Base-by-base conservation (phyloP, 1,140 invertebrate genomes). In the Pemphigus obesinymphae region DNA sequence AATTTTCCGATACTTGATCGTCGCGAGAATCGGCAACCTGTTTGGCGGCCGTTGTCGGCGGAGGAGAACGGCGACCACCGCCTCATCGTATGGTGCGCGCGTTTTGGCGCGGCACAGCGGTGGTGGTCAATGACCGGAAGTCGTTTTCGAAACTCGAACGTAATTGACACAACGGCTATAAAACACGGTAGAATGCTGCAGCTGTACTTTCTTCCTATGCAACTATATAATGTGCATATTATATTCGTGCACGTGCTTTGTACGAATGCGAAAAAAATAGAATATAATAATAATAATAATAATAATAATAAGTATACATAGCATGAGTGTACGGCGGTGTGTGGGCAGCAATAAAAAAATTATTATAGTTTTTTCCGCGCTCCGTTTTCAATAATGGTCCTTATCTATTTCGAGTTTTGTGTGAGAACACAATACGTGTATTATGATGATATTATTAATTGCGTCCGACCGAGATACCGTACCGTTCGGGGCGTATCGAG, bases 81-180 rank as follows among this genome's bases (percentile, higher is more conserved):
- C 2, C 15, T 76, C 17, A n/a, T 20, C 34, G 53, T 23, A n/a
- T 40, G 6, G 23, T 29, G 17, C 26, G 53, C 29, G 23, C 55
- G 37, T 43, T 80, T 80, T 10, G 37, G 55, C 40, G n/a, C n/a
- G n/a, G n/a, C n/a, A n/a, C n/a, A n/a, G n/a, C n/a, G n/a, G n/a
- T n/a, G 17, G 37, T 80, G 76, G 76, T 80, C 76, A 80, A 61
- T 45, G 76, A 80, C 76, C 76, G 76, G 76, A 80, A 80, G 76
- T 80, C 55, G 37, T 63, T 61, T 78, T 80, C 55, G 55, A 58
- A 80, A 80, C 17, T 55, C 37, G 48, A 76, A 43, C 40, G 76
- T 61, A 63, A 78, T 80, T 80, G 76, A 80, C 53, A 15, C 40
- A 40, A 80, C 13, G 31, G n/a, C 37, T 80, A 73, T 73, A 73